Conservation (phyloP, 1,140 invertebrate genomes). For the Drosophila carrolli region DNA sequence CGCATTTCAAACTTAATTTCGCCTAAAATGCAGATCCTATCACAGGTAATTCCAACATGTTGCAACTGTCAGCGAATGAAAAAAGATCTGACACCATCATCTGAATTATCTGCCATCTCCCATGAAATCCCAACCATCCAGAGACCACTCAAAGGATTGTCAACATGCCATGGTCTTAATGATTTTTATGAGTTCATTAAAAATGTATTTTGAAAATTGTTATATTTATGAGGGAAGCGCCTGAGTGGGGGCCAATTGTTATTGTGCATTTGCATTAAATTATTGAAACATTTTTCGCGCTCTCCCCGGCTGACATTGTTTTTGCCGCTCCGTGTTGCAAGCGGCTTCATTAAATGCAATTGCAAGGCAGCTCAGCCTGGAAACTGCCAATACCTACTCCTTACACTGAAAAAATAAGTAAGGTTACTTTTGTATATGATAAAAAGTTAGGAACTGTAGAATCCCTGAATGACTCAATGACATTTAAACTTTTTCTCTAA, state of each 20-base stretch:
- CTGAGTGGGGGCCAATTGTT: constrained; percentile 27
- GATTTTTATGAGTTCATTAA: constrained; percentile 52
- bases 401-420: constrained; percentile 1
- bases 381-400: not conserved
- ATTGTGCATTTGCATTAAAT: constrained; percentile 52
- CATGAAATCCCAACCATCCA: constrained; percentile 16
- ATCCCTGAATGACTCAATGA: no score
- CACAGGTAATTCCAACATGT: constrained; percentile 23
- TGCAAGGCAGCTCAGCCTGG: constrained; percentile 16
- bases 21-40: constrained; percentile 24
- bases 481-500: no score
- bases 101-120: constrained; percentile 28
- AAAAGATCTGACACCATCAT: constrained; percentile 27
- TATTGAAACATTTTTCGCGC: constrained; percentile 46
- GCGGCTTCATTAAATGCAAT: constrained; percentile 46
- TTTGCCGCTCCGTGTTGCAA: constrained; percentile 15
- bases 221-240: constrained; percentile 48
- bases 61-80: constrained; percentile 28
- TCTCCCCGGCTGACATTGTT: constrained; percentile 29
- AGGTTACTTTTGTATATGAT: not conserved
- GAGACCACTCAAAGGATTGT: constrained; percentile 46
- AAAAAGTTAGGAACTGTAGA: no score
- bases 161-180: constrained; percentile 29
- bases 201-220: constrained; percentile 51
- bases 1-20: constrained; percentile 30